Evolutionary conservation across 1,140 invertebrate genomes (phyloP).

Genomic region (Ostrea edulis): DNA sequence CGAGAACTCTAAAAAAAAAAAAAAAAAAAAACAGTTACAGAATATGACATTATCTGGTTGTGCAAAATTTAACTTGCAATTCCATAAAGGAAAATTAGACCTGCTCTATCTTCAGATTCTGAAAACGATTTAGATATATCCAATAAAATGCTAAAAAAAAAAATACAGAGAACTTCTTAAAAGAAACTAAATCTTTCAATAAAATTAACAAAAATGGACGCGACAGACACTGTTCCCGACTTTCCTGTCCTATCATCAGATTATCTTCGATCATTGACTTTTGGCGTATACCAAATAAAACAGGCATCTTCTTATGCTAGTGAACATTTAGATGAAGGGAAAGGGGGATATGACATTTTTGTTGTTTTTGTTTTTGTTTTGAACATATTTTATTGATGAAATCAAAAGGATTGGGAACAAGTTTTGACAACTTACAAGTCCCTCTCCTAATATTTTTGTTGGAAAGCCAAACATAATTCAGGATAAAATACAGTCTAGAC

Average conservation of each 20-base stretch:
- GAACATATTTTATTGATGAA: too few species aligned
- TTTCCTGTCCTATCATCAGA: constrained; percentile 39
- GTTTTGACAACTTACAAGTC: too few species aligned
- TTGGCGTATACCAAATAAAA: constrained; percentile 48
- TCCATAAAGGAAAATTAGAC: too few species aligned
- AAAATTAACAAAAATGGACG: constrained; percentile 27
- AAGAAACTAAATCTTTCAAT: neutral
- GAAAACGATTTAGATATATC: neutral
- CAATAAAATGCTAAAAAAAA: neutral
- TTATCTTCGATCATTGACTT: constrained; percentile 24
- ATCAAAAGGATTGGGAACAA: too few species aligned
- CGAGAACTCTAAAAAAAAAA: too few species aligned
- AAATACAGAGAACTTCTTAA: neutral
- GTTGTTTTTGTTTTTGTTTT: neutral
- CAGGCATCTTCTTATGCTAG: constrained; percentile 36
- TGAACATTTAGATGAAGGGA: constrained; percentile 38
- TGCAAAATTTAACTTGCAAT: too few species aligned
- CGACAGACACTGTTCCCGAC: neutral
- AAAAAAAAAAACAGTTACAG: too few species aligned
- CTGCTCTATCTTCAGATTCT: neutral
- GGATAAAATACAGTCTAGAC: too few species aligned
- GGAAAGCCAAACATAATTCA: too few species aligned
- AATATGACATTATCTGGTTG: too few species aligned
- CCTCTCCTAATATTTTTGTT: too few species aligned
- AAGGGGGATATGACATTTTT: constrained; percentile 43